Evolutionary conservation across 2,113 vertebrate species (phyloP), one percentile per base, ranked within the genome.

Genomic region (Nibea coibor): DNA sequence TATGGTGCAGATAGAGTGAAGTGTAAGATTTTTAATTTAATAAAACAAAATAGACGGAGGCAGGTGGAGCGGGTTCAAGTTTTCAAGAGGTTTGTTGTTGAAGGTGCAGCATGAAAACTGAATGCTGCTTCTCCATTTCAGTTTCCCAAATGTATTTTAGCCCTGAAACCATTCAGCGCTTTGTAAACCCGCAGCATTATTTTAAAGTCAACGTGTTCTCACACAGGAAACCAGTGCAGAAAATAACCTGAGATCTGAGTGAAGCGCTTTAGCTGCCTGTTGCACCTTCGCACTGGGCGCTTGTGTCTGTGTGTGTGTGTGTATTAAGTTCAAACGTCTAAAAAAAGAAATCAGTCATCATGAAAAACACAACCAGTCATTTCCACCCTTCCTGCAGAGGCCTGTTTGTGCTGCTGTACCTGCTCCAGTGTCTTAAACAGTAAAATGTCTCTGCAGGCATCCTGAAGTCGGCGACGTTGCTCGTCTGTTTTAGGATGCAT

Each of bases 401-500:
- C 39, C 22, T 3, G 8, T 31, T 4, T 14, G n/a, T 58, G 10
- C 19, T 19, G 39, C 15, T n/a, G 15, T 80, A 99, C 98, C 97
- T 96, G 95, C 83, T 99, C 97, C 68, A 99, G 95, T 67, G 96
- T 98, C 95, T 98, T 99, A 89, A 99, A 99, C 69, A 99, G 93
- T 35, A 98, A 92, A 75, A 98, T 99, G 85, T 99, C 96, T 92
- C 94, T 96, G 91, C 98, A 99, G 8, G 97, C 96, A 4, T 99
- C 97, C 94, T 98, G 97, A 64, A 99, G 95, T 81, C 97, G 93
- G 86, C 90, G 93, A 63, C 97, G 95, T 85, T 99, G 98, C 80
- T 95, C 95, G 67, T 98, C 97, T 56, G 96, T 96, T 96, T 99
- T 99, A 57, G 97, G 97, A 90, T 98, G 90, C 86, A 99, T 94